A percentile compares a stretch with the other conserved stretches of the same genome.
phyloP scores from a whole-genome alignment of 2,113 vertebrate species.

The Macquaria ambigua region DNA sequence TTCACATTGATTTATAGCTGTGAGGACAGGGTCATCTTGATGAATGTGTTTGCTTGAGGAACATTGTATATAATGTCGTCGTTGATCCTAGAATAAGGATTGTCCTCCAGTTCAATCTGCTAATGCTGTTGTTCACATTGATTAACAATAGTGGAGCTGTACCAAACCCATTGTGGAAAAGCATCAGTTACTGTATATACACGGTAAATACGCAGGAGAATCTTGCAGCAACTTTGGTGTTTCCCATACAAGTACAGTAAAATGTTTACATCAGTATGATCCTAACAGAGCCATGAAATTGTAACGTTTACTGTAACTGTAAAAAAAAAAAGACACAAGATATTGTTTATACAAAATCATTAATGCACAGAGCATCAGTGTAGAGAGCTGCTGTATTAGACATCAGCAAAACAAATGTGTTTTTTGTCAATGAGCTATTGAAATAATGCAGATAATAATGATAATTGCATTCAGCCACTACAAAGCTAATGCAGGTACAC shows the following conservation, averaged over 20 bases:
- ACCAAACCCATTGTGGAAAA: background rate
- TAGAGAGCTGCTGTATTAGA: background rate
- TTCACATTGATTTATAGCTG: constrained; percentile 29
- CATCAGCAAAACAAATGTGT: constrained; percentile 42
- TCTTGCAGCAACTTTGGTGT: background rate
- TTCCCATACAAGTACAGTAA: background rate
- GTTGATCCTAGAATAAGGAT: background rate
- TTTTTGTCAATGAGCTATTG: constrained; percentile 41
- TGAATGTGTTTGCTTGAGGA: background rate
- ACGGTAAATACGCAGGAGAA: background rate
- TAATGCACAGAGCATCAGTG: background rate
- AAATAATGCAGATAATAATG: background rate
- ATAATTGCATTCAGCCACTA: constrained; percentile 2
- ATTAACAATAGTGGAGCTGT: background rate
- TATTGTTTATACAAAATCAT: background rate
- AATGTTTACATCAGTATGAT: background rate
- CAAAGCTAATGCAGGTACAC: background rate
- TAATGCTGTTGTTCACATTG: constrained; percentile 15
- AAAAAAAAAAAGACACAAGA: background rate
- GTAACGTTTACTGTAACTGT: no score
- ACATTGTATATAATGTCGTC: background rate
- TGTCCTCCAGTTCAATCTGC: constrained; percentile 24
- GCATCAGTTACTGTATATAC: background rate
- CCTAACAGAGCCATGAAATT: background rate
- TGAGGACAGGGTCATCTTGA: constrained; percentile 6